phyloP scores from a whole-genome alignment of 2,888 invertebrate species.

The Pherbina coryleti region DNA sequence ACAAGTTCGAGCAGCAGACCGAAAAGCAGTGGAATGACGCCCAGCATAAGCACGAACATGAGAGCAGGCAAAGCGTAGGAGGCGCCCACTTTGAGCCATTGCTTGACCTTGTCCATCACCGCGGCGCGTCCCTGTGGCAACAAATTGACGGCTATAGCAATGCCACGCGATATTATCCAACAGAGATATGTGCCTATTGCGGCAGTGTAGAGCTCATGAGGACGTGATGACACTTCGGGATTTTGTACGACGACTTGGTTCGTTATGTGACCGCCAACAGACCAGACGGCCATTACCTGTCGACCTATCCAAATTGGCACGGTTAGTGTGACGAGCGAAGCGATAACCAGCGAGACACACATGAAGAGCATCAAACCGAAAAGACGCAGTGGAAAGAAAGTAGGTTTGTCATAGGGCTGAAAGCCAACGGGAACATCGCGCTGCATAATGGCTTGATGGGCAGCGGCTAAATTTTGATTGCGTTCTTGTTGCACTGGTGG shows the following conservation, averaged over 20 bases:
- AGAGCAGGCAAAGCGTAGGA: slow-evolving; percentile 84
- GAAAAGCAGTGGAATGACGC: slow-evolving; percentile 91
- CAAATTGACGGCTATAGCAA: slow-evolving; percentile 87
- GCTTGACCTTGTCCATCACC: slow-evolving; percentile 77
- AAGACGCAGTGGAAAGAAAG: slow-evolving; percentile 82
- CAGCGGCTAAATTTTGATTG: slow-evolving; percentile 77
- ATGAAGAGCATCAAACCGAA: slow-evolving; percentile 80
- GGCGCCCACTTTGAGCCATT: slow-evolving; percentile 81
- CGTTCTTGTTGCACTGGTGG: slow-evolving; percentile 65
- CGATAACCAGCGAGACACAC: slow-evolving; percentile 85
- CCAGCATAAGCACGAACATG: slow-evolving; percentile 78
- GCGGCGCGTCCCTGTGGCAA: slow-evolving; percentile 89
- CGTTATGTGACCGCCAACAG: slow-evolving; percentile 72
- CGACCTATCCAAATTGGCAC: slow-evolving; percentile 93
- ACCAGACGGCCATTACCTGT: slow-evolving; percentile 88
- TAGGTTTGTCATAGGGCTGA: slow-evolving; percentile 85
- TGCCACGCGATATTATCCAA: slow-evolving; percentile 90
- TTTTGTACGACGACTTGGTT: slow-evolving; percentile 52
- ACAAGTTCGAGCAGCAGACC: slow-evolving; percentile 93
- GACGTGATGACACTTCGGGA: slow-evolving; percentile 72
- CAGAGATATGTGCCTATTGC: slow-evolving; percentile 94
- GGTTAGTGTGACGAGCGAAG: slow-evolving; percentile 84
- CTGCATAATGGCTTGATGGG: slow-evolving; percentile 89
- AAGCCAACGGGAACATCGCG: slow-evolving; percentile 87
- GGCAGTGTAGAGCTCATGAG: slow-evolving; percentile 96